Base-by-base conservation (phyloP, 2,113 vertebrate species). In the Rousettus leschenaultii region DNA sequence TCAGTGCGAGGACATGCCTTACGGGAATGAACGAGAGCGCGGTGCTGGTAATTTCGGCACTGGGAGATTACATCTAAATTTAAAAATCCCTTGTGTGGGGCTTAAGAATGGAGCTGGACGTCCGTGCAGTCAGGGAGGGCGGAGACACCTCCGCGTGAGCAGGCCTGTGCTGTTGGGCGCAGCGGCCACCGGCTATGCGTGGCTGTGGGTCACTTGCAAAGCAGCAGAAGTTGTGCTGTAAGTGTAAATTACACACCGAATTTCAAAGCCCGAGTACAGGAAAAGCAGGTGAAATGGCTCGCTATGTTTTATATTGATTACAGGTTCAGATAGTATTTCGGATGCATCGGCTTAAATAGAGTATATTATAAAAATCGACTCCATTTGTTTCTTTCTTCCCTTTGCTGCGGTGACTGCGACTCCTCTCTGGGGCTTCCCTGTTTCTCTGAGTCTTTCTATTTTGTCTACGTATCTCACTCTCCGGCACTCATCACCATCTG, bases 1-100 rank as follows among this genome's bases (percentile, higher is more conserved):
- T 99, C 98, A 99, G 98, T 98, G 73, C 92, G 87, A 96, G 95
- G 96, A 96, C 98, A 98, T 98, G 98, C 98, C 98, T 99, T 99
- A 98, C 98, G 98, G 99, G 98, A 99, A 99, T 97, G 94, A 98
- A 97, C 96, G 96, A 98, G 97, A 95, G 84, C 89, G 84, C 61
- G 89, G 97, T 97, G 97, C 98, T 98, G 95, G 97, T 98, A 96
- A 98, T 97, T 97, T 98, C 43, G 95, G 89, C 95, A 96, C 97
- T 84, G 86, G 97, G 89, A 96, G 97, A 98, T 96, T 97, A 95
- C 79, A 89, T 96, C 97, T 95, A 97, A 97, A 94, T 98, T 61
- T 86, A 85, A 97, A 98, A 97, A 92, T 95, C 77, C 92, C 95
- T 97, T 93, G 51, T 94, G 86, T 90, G 80, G 70, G 59, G 77